Conservation (phyloP, 2,113 vertebrate species). For the Cavia aperea region DNA sequence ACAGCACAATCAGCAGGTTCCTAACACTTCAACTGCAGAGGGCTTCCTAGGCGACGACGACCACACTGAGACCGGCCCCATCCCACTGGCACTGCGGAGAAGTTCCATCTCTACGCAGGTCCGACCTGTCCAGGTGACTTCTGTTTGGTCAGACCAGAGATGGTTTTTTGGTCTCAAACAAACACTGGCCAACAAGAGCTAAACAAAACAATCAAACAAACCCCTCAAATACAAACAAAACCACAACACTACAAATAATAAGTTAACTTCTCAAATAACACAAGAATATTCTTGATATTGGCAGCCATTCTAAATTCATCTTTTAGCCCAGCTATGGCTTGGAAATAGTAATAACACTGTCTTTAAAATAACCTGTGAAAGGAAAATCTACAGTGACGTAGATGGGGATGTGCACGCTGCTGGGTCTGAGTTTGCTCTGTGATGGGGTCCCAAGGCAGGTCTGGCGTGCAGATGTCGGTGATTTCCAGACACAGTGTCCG, state of each 20-base stretch:
- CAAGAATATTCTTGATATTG: conserved; percentile 65
- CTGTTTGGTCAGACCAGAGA: conserved; percentile 17
- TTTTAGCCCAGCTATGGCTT: conserved; percentile 51
- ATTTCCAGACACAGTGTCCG: neutral
- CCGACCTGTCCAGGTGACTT: neutral
- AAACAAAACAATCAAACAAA: neutral
- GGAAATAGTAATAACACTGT: conserved; percentile 54
- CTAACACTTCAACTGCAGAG: neutral
- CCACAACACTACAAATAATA: conserved; percentile 74
- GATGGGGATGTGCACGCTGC: conserved; percentile 43
- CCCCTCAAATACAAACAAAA: conserved; percentile 56
- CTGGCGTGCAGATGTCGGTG: neutral
- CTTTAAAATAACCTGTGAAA: conserved; percentile 66
- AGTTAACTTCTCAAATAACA: conserved; percentile 77
- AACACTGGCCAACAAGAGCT: conserved; percentile 69
- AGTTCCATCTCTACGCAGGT: neutral
- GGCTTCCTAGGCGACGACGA: neutral
- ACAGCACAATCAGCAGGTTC: conserved; percentile 30
- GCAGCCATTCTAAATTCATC: conserved; percentile 65
- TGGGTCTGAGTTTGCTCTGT: conserved; percentile 37
- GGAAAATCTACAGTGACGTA: conserved; percentile 58
- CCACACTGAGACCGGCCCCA: neutral
- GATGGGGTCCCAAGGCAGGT: conserved; percentile 58
- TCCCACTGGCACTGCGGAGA: neutral
- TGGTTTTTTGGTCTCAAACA: conserved; percentile 50